These are phyloP conservation scores for Acanthurus tractus DNA, from an alignment of 2,797 vertebrate species.

Conservation along the genomic window DNA sequence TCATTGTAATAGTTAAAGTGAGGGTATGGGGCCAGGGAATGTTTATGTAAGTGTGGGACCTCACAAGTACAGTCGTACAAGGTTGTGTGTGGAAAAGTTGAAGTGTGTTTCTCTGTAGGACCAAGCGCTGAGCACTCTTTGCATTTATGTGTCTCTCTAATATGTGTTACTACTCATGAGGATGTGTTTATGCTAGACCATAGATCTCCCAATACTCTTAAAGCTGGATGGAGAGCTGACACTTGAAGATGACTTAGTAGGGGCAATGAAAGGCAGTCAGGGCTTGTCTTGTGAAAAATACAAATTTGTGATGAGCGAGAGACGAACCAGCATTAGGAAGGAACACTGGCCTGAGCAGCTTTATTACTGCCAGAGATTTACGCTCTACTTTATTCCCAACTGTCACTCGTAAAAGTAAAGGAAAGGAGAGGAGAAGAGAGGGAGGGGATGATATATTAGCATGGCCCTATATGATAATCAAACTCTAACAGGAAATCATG, in stretches of 20 bases:
- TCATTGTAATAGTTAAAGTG: too few relatives aligned
- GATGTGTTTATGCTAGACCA: slow-evolving; percentile 35
- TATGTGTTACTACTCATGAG: slow-evolving; percentile 22
- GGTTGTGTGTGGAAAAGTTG: slow-evolving; percentile 7
- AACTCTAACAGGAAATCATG: slow-evolving; percentile 85
- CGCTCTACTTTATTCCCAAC: slow-evolving; percentile 82
- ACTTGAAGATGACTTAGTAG: slow-evolving; percentile 73
- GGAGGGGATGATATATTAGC: slow-evolving; percentile 80
- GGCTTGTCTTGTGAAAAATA: slow-evolving; percentile 72
- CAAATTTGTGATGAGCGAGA: slow-evolving; percentile 80
- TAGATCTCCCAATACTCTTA: slow-evolving; percentile 45
- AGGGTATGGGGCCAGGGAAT: too few relatives aligned
- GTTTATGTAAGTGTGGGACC: too few relatives aligned
- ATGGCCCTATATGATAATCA: slow-evolving; percentile 78
- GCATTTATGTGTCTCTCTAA: slow-evolving; percentile 20
- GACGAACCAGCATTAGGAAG: slow-evolving; percentile 79
- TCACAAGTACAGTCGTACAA: too few relatives aligned
- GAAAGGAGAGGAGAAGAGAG: slow-evolving; percentile 72
- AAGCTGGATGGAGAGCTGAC: slow-evolving; percentile 75
- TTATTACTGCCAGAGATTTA: slow-evolving; percentile 87
- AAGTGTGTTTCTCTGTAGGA: slow-evolving; percentile 18
- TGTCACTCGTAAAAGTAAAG: slow-evolving; percentile 84
- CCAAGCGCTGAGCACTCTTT: slow-evolving; percentile 7
- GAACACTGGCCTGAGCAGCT: slow-evolving; percentile 83
- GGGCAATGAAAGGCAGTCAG: slow-evolving; percentile 65